Conservation (phyloP, 1,140 invertebrate genomes). For the Lycorma delicatula region DNA sequence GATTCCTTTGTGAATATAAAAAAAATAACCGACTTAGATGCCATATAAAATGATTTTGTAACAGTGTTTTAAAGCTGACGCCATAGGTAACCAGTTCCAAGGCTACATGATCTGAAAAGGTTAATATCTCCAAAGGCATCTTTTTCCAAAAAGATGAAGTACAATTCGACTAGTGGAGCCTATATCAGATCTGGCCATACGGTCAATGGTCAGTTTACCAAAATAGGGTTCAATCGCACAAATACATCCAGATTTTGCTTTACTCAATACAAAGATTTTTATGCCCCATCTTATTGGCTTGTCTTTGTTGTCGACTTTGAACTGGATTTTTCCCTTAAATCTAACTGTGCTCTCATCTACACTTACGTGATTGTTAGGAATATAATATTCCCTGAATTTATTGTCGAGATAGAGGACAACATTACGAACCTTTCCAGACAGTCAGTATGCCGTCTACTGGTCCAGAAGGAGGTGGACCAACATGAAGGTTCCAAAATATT, state of each 20-base stretch:
- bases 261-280: conserved; percentile 2
- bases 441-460: neutral
- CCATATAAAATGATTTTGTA: no score
- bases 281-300: conserved; percentile 11
- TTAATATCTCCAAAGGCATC: no score
- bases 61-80: no score
- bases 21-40: no score
- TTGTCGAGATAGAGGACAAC: neutral
- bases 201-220: no score
- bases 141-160: neutral
- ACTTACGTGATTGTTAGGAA: neutral
- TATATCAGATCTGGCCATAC: neutral
- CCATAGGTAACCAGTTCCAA: no score
- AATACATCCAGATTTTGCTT: neutral
- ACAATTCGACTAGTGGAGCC: neutral
- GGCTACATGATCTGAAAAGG: no score
- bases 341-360: neutral
- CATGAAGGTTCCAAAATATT: neutral
- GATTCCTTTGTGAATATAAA: no score
- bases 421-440: neutral
- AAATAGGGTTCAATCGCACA: conserved; percentile 9
- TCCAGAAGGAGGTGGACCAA: neutral
- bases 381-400: neutral
- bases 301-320: conserved; percentile 4
- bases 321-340: conserved; percentile 7